These are phyloP conservation scores for Oncopeltus fasciatus DNA, from an alignment of 1,140 invertebrate species.

Conservation along the genomic window DNA sequence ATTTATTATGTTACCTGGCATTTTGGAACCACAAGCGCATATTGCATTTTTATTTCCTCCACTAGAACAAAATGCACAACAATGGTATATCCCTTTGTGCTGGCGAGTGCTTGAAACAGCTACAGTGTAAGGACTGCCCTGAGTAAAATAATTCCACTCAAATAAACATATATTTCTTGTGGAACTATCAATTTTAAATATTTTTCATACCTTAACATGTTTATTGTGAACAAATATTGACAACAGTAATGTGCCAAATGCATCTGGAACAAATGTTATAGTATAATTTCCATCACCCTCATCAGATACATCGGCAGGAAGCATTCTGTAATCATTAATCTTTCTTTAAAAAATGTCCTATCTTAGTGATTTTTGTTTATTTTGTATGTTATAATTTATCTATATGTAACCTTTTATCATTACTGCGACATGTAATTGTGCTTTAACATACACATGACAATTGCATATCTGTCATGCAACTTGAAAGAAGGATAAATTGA, in stretches of 20 bases:
- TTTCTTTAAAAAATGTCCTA: no score
- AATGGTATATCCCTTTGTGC: conserved; percentile 58
- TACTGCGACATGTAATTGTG: no score
- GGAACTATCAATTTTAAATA: no score
- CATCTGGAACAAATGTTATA: conserved; percentile 40
- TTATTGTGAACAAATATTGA: conserved; percentile 33
- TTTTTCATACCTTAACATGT: no score
- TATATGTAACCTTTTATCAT: no score
- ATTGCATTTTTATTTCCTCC: conserved; percentile 47
- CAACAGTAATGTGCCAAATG: conserved; percentile 40
- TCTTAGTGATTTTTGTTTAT: no score
- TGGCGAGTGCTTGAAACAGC: conserved; percentile 26
- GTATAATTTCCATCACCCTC: conserved; percentile 43
- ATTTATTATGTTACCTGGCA: conserved; percentile 48
- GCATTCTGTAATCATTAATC: no score
- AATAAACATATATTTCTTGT: not conserved
- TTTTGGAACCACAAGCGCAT: conserved; percentile 54
- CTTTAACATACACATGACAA: no score
- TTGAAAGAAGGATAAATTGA: no score
- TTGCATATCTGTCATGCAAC: no score
- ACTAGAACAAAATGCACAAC: conserved; percentile 66
- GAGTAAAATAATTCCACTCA: conserved; percentile 28
- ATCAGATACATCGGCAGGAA: no score
- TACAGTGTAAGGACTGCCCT: conserved; percentile 45
- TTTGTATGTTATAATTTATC: no score